Base-by-base conservation (phyloP, 2,888 invertebrate species). In the Allophyes oxyacanthae region DNA sequence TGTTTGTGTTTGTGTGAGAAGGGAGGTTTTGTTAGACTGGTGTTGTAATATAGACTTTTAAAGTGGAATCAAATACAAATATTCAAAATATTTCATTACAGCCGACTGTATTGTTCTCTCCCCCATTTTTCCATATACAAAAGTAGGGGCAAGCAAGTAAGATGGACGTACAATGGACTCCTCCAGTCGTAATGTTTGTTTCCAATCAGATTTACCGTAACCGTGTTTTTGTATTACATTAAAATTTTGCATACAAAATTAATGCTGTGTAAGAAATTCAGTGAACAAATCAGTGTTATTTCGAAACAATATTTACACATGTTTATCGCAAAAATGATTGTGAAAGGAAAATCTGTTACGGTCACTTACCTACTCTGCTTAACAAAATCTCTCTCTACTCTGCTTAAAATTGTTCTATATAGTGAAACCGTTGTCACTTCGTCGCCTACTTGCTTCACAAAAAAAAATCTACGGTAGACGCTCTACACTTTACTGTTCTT, bases 31-130 rank as follows among this genome's bases (percentile, higher is more conserved):
- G 20, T 46, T 41, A 55, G 40, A 65, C 41, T 86, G 85, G 89
- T 67, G 14, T 64, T 72, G 65, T 78, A 70, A 75, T 75, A 78
- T 74, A 75, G 79, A 76, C 59, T 66, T 77, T 78, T 74, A 60
- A 78, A 78, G 79, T 78, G 80, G 80, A 89, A 89, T 90, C 88
- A 87, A 87, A 88, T 86, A 87, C 86, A 90, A 88, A 88, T 91
- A 91, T 91, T 86, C 87, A 81, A 87, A 90, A 88, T 91, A 91
- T 91, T 92, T 91, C 89, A 91, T 91, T 89, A 88, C 75, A 77
- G 72, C 61, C 76, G 77, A 65, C 75, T 74, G 79, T 78, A 85
- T 87, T 87, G 86, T 86, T 80, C 77, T 75, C 68, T 81, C 82
- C 87, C 87, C 82, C 68, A 73, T 74, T 78, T 82, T 81, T 75